A percentile compares a stretch with the other conserved stretches of the same genome.
These are phyloP conservation scores for Plecturocebus donacophilus DNA, from an alignment of 2,113 vertebrate genomes.

Conservation along the genomic window DNA sequence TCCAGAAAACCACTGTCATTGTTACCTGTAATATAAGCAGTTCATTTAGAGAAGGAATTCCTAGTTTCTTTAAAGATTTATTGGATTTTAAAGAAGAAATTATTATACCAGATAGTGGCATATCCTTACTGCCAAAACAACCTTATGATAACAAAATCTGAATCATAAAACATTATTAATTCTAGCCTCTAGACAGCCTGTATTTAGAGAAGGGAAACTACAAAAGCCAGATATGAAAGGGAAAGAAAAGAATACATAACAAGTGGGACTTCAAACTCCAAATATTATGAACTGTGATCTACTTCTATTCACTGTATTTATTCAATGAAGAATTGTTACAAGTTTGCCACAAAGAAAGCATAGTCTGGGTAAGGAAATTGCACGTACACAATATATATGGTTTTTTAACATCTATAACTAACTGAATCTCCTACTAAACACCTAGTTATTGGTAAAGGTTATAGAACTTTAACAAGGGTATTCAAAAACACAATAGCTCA, in stretches of 20 bases:
- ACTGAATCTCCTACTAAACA: neutral
- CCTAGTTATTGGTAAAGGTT: neutral
- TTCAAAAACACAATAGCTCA: neutral
- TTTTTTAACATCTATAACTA: neutral
- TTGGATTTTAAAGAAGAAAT: slow-evolving; percentile 58
- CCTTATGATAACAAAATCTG: slow-evolving; percentile 51
- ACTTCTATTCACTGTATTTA: slow-evolving; percentile 6
- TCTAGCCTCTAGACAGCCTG: neutral
- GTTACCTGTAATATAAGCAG: slow-evolving; percentile 73
- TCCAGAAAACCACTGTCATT: slow-evolving; percentile 69
- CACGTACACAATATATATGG: neutral
- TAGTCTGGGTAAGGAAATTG: neutral
- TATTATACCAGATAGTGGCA: neutral
- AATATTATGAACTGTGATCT: slow-evolving; percentile 43
- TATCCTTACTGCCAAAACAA: slow-evolving; percentile 38
- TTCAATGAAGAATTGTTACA: slow-evolving; percentile 17
- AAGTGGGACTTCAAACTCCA: slow-evolving; percentile 3
- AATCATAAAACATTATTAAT: slow-evolving; percentile 53
- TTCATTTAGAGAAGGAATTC: slow-evolving; percentile 58
- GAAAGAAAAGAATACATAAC: slow-evolving; percentile 12
- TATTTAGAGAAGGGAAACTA: neutral
- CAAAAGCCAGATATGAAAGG: slow-evolving; percentile 22
- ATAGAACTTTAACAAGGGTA: neutral
- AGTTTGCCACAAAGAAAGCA: neutral
- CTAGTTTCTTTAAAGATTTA: slow-evolving; percentile 44